Base-by-base conservation (phyloP, 2,797 vertebrate genomes). In the Alouatta caraya region DNA sequence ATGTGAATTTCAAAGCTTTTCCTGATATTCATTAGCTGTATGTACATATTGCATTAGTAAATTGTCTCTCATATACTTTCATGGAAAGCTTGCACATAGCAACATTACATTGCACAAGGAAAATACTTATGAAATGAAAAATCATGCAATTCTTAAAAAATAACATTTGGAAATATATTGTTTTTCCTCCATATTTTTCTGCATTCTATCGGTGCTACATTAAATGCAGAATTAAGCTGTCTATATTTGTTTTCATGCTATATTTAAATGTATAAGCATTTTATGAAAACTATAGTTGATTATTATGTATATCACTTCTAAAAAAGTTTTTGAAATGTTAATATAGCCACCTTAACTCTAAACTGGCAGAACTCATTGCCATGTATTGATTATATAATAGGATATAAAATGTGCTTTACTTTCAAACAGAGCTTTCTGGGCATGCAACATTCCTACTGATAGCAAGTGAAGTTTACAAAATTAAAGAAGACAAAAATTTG, bases 61-160 rank as follows among this genome's bases (percentile, higher is more conserved):
- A 76, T 67, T 93, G 10, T n/a, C n/a, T 52, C 17, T 48, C 91
- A 61, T 22, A 78, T 72, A 82, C 4, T 55, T 80, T 57, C 83
- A 72, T 93, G 73, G 33, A 4, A 87, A 79, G 73, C 80, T 64
- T 89, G 1, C 13, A 67, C 48, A 37, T 28, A 30, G 8, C 22
- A 84, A 48, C 15, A 91, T 93, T 93, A 73, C 0, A 81, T 2
- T 90, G 19, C 14, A 21, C 86, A 70, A 70, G 72, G 14, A 81
- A 96, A 83, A 80, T 64, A 61, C 17, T 82, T 37, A 64, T 33
- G 92, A 96, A 75, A 15, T 79, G 12, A 87, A 96, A 96, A 86
- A 39, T 64, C 48, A 70, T 84, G 87, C 55, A 37, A 83, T 22
- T 83, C 22, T 87, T 87, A 37, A 75, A 95, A 55, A 59, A 42